Evolutionary conservation across 2,797 vertebrate species (phyloP), one percentile per base, ranked within the genome.

Genomic region (Sebastes matsubarae): DNA sequence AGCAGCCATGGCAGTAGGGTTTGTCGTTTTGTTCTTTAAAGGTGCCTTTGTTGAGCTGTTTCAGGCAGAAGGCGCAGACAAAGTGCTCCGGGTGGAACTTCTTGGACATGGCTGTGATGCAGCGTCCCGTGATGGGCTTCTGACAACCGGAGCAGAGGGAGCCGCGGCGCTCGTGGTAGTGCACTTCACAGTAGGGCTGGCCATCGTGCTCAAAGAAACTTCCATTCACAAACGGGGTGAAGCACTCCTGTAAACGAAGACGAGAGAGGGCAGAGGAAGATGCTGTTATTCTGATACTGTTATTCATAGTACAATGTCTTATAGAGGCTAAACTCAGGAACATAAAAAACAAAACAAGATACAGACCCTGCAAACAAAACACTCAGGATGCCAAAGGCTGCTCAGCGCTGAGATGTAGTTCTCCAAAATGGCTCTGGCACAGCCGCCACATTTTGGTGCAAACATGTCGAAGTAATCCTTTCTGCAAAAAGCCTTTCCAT

Each of bases 391-490:
- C 98, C 98, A 99, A 14, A 99, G 96, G 46, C 96, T 96, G 92
- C 97, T 99, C 91, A 99, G 96, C n/a, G 98, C 98, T 11, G 98
- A 99, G 92, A 99, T 99, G 92, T 99, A 99, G 93, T 99, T 99
- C 92, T 99, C 98, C 94, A 99, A 91, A 86, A 99, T 99, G 90
- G 98, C 98, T 73, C 98, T 95, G 80, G 97, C 95, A 71, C 98
- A 99, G 90, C 98, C 98, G 1, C 98, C 98, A 73, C 98, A 99
- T 88, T 99, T 99, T 1, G 98, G 98, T 8, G 98, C 98, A 59
- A 99, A 99, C 97, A 99, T 98, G 85, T 99, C 98, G 1, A 99
- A 99, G 95, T 99, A 99, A 93, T 99, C 98, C 93, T 99, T 99
- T 88, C 98, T 97, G 92, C 98, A 99, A 77, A 97, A 99, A 1